Evolutionary conservation across 2,888 invertebrate genomes (phyloP).

Genomic region (Sepiola atlantica): DNA sequence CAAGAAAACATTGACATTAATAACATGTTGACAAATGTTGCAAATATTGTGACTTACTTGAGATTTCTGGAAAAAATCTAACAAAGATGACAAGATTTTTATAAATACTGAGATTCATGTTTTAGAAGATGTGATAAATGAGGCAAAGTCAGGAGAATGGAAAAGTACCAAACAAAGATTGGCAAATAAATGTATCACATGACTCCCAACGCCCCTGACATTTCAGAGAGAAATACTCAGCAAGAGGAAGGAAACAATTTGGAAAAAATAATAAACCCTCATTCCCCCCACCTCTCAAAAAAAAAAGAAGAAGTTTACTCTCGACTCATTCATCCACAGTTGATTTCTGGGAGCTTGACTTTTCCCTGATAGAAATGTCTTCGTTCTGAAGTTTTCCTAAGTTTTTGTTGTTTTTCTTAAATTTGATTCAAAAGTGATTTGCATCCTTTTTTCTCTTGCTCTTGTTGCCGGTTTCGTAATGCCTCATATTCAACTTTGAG

Average conservation of each 20-base stretch:
- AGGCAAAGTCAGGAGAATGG: neutral
- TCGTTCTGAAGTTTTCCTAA: neutral
- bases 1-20: neutral
- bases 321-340: neutral
- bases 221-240: neutral
- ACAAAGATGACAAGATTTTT: neutral
- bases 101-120: neutral
- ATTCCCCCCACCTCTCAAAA: no score
- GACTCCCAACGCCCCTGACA: neutral
- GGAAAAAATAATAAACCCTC: neutral
- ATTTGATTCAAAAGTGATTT: no score
- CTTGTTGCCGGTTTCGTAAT: neutral
- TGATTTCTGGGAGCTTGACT: neutral
- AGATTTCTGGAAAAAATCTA: constrained; percentile 8
- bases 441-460: neutral
- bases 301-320: no score
- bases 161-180: neutral
- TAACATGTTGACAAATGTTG: neutral
- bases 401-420: neutral
- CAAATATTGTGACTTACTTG: constrained; percentile 12
- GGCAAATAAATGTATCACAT: neutral
- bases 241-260: neutral
- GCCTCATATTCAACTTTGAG: neutral
- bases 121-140: neutral
- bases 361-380: neutral